Evolutionary conservation across 2,797 vertebrate species (phyloP).

Genomic region (Peromyscus attwateri): DNA sequence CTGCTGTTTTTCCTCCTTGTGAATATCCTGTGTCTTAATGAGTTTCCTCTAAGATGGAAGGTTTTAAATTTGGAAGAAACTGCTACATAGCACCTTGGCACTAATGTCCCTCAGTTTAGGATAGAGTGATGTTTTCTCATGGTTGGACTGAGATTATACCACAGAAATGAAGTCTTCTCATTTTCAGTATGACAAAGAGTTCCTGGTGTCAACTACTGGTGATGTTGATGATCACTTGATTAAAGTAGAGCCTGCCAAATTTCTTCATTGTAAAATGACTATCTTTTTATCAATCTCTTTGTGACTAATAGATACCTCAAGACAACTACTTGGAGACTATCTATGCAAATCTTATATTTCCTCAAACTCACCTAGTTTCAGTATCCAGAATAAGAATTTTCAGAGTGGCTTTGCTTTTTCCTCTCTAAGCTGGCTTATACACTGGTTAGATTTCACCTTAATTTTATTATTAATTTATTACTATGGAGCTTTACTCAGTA

Average conservation of each 20-base stretch:
- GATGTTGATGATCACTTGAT: background rate
- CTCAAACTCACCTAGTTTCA: slow-evolving; percentile 33
- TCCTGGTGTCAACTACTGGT: slow-evolving; percentile 14
- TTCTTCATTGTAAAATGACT: slow-evolving; percentile 43
- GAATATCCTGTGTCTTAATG: background rate
- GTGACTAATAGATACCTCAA: slow-evolving; percentile 29
- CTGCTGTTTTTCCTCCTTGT: background rate
- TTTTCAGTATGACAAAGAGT: slow-evolving; percentile 17
- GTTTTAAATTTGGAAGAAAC: background rate
- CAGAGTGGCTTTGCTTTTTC: slow-evolving; percentile 59
- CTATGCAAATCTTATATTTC: slow-evolving; percentile 9
- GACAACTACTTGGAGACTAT: slow-evolving; percentile 33
- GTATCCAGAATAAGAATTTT: slow-evolving; percentile 49
- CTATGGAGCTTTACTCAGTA: slow-evolving; percentile 39
- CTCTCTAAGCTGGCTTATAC: slow-evolving; percentile 21
- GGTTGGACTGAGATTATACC: background rate
- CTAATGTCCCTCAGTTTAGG: background rate
- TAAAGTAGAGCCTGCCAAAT: background rate
- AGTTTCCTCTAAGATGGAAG: background rate
- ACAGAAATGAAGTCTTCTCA: slow-evolving; percentile 34
- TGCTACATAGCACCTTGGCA: background rate
- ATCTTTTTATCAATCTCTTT: background rate
- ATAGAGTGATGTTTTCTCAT: slow-evolving; percentile 42
- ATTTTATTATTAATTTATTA: slow-evolving; percentile 66
- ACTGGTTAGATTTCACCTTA: slow-evolving; percentile 53